These are phyloP conservation scores for Holocentrus rufus DNA, from an alignment of 2,797 vertebrate species.

Conservation along the genomic window DNA sequence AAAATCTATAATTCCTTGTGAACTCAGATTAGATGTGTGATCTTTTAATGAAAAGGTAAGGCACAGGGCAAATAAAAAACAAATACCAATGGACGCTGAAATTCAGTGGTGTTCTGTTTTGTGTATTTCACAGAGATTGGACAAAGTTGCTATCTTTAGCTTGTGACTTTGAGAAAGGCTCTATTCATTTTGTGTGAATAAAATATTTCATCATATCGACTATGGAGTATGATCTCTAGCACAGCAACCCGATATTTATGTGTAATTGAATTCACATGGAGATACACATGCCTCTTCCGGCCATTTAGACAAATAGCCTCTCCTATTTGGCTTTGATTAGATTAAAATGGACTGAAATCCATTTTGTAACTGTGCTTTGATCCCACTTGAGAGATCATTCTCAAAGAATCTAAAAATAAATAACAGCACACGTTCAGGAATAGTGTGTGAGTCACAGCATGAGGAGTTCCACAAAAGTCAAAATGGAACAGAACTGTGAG, in stretches of 20 bases:
- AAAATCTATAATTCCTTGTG: no score
- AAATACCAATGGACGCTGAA: background rate
- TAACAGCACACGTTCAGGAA: slow-evolving; percentile 66
- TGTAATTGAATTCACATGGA: background rate
- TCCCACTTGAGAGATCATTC: slow-evolving; percentile 59
- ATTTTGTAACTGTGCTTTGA: slow-evolving; percentile 47
- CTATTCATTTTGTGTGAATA: background rate
- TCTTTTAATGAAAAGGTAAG: background rate
- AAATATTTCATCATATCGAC: background rate
- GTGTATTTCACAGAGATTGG: background rate
- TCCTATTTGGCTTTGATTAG: slow-evolving; percentile 21
- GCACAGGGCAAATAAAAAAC: background rate
- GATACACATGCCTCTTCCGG: background rate
- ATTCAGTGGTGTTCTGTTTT: background rate
- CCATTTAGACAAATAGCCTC: background rate
- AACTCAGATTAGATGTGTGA: no score
- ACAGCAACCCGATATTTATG: background rate
- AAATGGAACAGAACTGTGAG: slow-evolving; percentile 67
- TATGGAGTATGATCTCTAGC: background rate
- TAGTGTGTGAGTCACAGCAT: slow-evolving; percentile 54
- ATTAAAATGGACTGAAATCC: slow-evolving; percentile 21
- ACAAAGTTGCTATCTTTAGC: background rate
- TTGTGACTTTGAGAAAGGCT: background rate
- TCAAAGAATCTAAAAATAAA: slow-evolving; percentile 78
- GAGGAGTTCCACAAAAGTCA: slow-evolving; percentile 72